phyloP scores from a whole-genome alignment of 2,113 vertebrate species.

The Mastomys coucha region DNA sequence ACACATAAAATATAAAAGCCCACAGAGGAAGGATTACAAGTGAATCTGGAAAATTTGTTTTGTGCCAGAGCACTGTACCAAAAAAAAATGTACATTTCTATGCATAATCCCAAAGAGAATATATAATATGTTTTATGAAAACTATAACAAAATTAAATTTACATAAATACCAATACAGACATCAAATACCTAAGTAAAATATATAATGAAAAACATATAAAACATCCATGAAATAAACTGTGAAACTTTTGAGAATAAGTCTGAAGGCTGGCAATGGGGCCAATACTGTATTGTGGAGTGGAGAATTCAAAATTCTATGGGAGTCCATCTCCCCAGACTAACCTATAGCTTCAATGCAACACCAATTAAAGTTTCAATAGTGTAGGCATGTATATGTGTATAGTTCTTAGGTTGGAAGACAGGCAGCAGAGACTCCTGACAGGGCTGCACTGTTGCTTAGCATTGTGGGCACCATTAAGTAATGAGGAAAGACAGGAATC shows the following conservation, averaged over 20 bases:
- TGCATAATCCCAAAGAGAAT: background rate
- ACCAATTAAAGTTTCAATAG: background rate
- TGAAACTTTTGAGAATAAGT: conserved; percentile 22
- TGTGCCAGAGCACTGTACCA: background rate
- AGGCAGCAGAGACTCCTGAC: background rate
- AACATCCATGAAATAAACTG: background rate
- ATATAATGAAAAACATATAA: background rate
- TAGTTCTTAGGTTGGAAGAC: background rate
- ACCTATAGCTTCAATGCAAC: conserved; percentile 15
- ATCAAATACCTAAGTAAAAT: conserved; percentile 33
- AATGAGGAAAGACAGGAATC: background rate
- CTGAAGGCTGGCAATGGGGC: background rate
- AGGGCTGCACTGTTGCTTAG: conserved; percentile 1
- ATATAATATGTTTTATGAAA: background rate
- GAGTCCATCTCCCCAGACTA: conserved; percentile 16
- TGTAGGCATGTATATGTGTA: background rate
- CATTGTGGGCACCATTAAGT: background rate
- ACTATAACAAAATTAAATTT: background rate
- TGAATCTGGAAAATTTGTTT: conserved; percentile 27
- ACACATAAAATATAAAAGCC: background rate
- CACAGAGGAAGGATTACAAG: conserved; percentile 16
- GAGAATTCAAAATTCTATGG: conserved; percentile 14
- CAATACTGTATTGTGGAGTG: background rate
- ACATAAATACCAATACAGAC: conserved; percentile 17
- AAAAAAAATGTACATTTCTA: background rate